These are phyloP conservation scores for Hoplostethus atlanticus DNA, from an alignment of 2,797 vertebrate species.

Conservation along the genomic window DNA sequence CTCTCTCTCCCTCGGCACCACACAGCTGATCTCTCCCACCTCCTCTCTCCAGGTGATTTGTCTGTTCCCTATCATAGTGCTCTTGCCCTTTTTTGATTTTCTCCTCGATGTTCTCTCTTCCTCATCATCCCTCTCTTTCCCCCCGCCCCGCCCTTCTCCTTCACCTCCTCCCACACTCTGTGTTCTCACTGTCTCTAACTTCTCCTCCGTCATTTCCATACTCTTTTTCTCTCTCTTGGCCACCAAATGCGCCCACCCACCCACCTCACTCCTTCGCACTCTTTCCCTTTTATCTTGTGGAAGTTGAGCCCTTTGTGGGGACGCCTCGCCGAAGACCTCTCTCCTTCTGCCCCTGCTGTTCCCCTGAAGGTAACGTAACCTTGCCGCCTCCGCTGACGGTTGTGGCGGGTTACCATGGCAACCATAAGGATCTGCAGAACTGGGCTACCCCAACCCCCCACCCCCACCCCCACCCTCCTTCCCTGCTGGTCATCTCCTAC, in stretches of 20 bases:
- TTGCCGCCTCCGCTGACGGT: slow-evolving; percentile 73
- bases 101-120: slow-evolving; percentile 71
- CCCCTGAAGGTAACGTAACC: slow-evolving; percentile 98
- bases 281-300: slow-evolving; percentile 83
- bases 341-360: slow-evolving; percentile 99
- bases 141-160: slow-evolving; percentile 25
- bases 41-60: slow-evolving; percentile 71
- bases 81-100: slow-evolving; percentile 74
- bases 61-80: slow-evolving; percentile 64
- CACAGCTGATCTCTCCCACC: slow-evolving; percentile 61
- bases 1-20: slow-evolving; percentile 37
- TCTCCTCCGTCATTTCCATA: slow-evolving; percentile 74
- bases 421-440: slow-evolving; percentile 71
- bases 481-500: not conserved
- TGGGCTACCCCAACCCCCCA: slow-evolving; percentile 28
- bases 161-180: slow-evolving; percentile 52
- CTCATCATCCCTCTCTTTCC: slow-evolving; percentile 11
- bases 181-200: slow-evolving; percentile 45
- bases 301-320: slow-evolving; percentile 98
- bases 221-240: slow-evolving; percentile 79
- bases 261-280: slow-evolving; percentile 73
- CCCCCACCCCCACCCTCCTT: slow-evolving; percentile 1
- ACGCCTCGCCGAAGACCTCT: slow-evolving; percentile 97
- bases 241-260: slow-evolving; percentile 76
- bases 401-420: slow-evolving; percentile 80